phyloP scores from a whole-genome alignment of 1,140 invertebrate genomes.

The Ptiloglossa arizonensis region DNA sequence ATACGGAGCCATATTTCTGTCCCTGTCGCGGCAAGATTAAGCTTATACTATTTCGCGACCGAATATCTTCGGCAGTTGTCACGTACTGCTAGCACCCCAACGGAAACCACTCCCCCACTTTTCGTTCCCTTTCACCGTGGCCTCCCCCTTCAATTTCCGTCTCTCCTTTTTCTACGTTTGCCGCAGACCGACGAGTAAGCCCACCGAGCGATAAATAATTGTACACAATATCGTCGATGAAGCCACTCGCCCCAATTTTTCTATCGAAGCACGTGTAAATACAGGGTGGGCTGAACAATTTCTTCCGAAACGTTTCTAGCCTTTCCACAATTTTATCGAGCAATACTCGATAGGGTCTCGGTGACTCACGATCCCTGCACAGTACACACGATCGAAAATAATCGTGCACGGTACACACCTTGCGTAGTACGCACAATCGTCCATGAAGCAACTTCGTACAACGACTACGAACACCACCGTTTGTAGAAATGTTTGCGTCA shows the following conservation, averaged over 20 bases:
- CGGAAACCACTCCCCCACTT: constrained; percentile 23
- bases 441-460: no score
- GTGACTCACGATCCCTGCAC: no score
- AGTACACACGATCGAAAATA: no score
- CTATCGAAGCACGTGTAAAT: no score
- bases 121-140: not conserved
- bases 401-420: no score
- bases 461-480: no score
- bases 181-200: not conserved
- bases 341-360: no score
- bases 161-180: not conserved
- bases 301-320: no score
- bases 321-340: no score
- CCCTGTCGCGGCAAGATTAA: constrained; percentile 68
- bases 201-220: constrained; percentile 65
- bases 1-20: constrained; percentile 71
- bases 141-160: not conserved
- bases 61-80: constrained; percentile 73
- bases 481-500: no score
- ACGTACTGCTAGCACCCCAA: constrained; percentile 58
- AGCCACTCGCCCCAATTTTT: not conserved
- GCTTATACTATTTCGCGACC: constrained; percentile 67
- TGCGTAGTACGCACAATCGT: no score
- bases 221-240: not conserved
- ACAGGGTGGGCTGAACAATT: no score